Percentiles rank a stretch among this genome's conserved stretches.
phyloP scores from a whole-genome alignment of 2,113 vertebrate genomes.

The Noturus placidus region DNA sequence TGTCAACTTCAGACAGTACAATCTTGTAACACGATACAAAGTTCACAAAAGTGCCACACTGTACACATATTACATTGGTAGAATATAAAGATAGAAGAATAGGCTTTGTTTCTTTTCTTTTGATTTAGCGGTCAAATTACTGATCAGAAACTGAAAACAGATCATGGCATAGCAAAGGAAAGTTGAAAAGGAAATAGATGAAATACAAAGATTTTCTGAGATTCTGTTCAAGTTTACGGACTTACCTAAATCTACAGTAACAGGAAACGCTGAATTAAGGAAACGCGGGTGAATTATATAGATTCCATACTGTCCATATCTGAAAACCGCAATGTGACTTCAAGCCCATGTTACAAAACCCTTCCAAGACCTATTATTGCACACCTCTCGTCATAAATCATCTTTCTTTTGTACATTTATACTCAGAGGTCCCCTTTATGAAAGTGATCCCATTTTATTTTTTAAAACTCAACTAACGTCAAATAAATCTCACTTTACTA shows the following conservation, averaged over 20 bases:
- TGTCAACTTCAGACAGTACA: conserved; percentile 64
- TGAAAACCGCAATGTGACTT: conserved; percentile 27
- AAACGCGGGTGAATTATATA: not conserved
- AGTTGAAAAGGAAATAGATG: not conserved
- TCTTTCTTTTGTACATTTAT: conserved; percentile 54
- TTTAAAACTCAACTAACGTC: conserved; percentile 27
- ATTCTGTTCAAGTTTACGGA: not conserved
- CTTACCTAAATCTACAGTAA: not conserved
- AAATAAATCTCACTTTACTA: conserved; percentile 47
- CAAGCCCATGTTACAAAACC: conserved; percentile 33
- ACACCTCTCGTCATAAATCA: conserved; percentile 72
- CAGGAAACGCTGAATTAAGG: not conserved
- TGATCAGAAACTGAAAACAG: conserved; percentile 36
- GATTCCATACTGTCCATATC: not conserved
- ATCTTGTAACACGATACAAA: conserved; percentile 75
- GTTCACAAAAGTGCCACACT: conserved; percentile 68
- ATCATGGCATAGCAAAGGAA: not conserved
- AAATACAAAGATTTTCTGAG: not conserved
- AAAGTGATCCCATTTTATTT: conserved; percentile 54
- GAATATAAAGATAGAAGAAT: conserved; percentile 76
- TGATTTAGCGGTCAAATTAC: conserved; percentile 16
- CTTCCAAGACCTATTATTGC: conserved; percentile 67
- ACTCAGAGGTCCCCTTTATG: conserved; percentile 42
- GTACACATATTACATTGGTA: conserved; percentile 70
- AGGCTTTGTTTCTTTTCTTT: conserved; percentile 64